Percentiles rank a stretch among this genome's conserved stretches.
Evolutionary conservation across 1,140 invertebrate species (phyloP).

Genomic region (Dreissena rostriformis): DNA sequence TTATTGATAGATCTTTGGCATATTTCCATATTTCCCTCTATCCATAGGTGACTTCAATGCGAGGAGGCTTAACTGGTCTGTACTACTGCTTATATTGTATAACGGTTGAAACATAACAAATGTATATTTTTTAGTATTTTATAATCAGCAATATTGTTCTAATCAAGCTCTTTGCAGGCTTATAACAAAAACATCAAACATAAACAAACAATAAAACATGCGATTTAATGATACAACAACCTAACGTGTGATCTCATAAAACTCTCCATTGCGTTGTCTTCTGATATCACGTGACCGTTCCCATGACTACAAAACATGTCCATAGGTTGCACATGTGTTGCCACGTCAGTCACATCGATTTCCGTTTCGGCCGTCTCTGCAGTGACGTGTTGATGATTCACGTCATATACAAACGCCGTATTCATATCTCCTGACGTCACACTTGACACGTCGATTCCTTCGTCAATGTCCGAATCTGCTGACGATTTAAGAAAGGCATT

Average conservation of each 20-base stretch:
- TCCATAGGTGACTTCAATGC: too few relatives aligned
- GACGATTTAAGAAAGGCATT: conserved; percentile 21
- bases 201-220: too few relatives aligned
- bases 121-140: too few relatives aligned
- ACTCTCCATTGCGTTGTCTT: background rate
- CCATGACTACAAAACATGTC: background rate
- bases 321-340: background rate
- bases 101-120: too few relatives aligned
- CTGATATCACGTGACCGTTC: background rate
- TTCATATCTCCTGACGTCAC: conserved; percentile 21
- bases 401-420: conserved; percentile 26
- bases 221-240: too few relatives aligned
- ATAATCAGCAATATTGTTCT: too few relatives aligned
- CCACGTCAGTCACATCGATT: background rate
- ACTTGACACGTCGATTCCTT: conserved; percentile 46
- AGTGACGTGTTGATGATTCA: background rate
- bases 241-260: background rate
- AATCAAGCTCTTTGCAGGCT: too few relatives aligned
- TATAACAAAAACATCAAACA: too few relatives aligned
- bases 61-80: too few relatives aligned
- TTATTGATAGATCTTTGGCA: too few relatives aligned
- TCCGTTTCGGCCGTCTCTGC: background rate
- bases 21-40: too few relatives aligned
- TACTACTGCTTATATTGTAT: too few relatives aligned
- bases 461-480: conserved; percentile 24